These are phyloP conservation scores for Orthosia gothica DNA, from an alignment of 2,888 invertebrate genomes.

Conservation along the genomic window DNA sequence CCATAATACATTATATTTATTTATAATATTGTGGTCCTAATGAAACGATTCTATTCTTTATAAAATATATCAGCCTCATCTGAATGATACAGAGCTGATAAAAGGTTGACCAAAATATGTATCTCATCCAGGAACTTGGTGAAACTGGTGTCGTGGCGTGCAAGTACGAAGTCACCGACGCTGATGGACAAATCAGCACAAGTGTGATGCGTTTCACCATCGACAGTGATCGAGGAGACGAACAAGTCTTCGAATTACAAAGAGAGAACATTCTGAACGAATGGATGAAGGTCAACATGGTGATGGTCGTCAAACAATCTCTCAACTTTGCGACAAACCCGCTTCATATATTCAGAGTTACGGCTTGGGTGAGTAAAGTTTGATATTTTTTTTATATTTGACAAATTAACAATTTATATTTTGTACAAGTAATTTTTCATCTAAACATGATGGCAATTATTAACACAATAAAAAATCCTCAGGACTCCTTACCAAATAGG, in stretches of 20 bases:
- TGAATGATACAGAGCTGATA: not conserved
- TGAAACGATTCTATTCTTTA: not conserved
- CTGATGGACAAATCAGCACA: slow-evolving; percentile 86
- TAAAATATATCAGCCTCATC: not conserved
- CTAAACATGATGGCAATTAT: not conserved
- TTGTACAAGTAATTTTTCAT: not conserved
- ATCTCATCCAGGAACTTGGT: slow-evolving; percentile 82
- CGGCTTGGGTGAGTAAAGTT: slow-evolving; percentile 87
- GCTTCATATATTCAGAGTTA: slow-evolving; percentile 90
- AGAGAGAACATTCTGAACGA: slow-evolving; percentile 72
- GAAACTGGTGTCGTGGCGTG: slow-evolving; percentile 81
- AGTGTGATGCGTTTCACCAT: slow-evolving; percentile 84
- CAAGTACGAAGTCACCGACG: slow-evolving; percentile 83
- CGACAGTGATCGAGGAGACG: slow-evolving; percentile 82
- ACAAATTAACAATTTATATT: no score
- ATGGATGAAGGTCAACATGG: slow-evolving; percentile 83
- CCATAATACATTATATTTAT: no score
- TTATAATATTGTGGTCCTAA: not conserved
- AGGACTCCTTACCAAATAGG: slow-evolving; percentile 87
- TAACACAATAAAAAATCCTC: not conserved
- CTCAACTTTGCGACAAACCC: slow-evolving; percentile 88
- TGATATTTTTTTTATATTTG: not conserved
- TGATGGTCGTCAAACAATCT: slow-evolving; percentile 74
- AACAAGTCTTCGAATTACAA: slow-evolving; percentile 81
- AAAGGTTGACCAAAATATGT: slow-evolving; percentile 9